Conservation (phyloP, 2,888 invertebrate genomes). For the Unio delphinus region DNA sequence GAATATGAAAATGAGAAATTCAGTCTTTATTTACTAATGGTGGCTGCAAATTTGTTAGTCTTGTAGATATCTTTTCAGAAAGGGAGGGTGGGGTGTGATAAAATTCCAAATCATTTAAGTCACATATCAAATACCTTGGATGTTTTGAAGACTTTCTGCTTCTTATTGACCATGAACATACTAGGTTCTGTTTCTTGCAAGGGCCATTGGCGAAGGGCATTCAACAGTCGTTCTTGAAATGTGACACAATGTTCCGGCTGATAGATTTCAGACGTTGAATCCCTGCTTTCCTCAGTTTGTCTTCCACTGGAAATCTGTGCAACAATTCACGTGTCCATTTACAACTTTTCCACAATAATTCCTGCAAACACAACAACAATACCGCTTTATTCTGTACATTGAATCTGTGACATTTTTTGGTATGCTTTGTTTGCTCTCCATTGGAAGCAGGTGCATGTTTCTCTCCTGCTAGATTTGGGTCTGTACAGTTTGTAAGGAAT, state of each 20-base stretch:
- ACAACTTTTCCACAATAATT: constrained; percentile 5
- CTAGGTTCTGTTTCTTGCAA: not conserved
- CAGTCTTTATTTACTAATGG: too few species aligned
- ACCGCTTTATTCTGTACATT: not conserved
- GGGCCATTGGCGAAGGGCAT: not conserved
- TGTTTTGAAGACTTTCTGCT: not conserved
- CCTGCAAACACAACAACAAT: not conserved
- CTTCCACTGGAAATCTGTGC: constrained; percentile 6
- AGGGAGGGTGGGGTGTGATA: too few species aligned
- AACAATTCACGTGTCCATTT: not conserved
- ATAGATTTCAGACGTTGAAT: not conserved
- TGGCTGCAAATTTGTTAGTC: too few species aligned
- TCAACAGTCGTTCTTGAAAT: not conserved
- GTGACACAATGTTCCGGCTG: not conserved
- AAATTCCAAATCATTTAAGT: too few species aligned
- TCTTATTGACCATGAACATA: not conserved
- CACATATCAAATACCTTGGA: not conserved
- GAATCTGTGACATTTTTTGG: not conserved
- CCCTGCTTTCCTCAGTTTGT: not conserved
- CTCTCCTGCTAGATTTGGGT: not conserved
- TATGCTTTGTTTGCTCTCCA: not conserved
- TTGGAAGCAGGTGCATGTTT: not conserved
- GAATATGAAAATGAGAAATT: too few species aligned
- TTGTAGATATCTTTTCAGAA: too few species aligned
- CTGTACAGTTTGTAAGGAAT: too few species aligned